phyloP scores from a whole-genome alignment of 2,797 vertebrate genomes.

The Carapus acus region DNA sequence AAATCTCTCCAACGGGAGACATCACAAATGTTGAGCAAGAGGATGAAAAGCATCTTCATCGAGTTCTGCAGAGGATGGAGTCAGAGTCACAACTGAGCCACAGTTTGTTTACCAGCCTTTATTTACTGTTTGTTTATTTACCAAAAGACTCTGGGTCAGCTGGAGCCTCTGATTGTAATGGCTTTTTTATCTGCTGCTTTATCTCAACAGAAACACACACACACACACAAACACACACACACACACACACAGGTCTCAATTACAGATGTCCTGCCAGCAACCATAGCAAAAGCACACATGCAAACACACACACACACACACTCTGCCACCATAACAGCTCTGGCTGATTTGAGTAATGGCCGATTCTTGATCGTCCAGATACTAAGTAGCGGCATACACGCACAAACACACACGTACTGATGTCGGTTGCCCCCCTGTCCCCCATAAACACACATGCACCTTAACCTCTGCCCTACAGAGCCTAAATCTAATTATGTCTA shows the following conservation, averaged over 20 bases:
- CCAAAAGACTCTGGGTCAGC: too few relatives aligned
- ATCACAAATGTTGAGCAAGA: too few relatives aligned
- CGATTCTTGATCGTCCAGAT: slow-evolving; percentile 23
- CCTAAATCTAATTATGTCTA: not conserved
- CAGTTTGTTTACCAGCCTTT: too few relatives aligned
- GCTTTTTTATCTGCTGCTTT: slow-evolving; percentile 11
- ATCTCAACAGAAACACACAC: slow-evolving; percentile 40
- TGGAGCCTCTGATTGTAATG: too few relatives aligned
- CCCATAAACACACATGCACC: too few relatives aligned
- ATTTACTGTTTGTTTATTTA: too few relatives aligned
- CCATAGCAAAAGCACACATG: slow-evolving; percentile 31
- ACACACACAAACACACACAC: slow-evolving; percentile 40
- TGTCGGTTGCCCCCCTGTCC: not conserved
- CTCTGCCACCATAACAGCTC: slow-evolving; percentile 25
- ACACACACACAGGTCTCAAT: slow-evolving; percentile 55
- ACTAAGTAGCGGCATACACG: slow-evolving; percentile 19
- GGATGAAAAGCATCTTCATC: too few relatives aligned
- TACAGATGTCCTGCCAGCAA: slow-evolving; percentile 67
- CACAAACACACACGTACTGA: not conserved
- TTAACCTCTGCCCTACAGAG: slow-evolving; percentile 3
- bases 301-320: slow-evolving; percentile 46
- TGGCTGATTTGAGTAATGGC: slow-evolving; percentile 23
- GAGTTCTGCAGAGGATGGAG: too few relatives aligned
- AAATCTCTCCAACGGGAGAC: too few relatives aligned
- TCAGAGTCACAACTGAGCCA: too few relatives aligned